Evolutionary conservation across 1,140 invertebrate genomes (phyloP).

Genomic region (Brachionus sp.): DNA sequence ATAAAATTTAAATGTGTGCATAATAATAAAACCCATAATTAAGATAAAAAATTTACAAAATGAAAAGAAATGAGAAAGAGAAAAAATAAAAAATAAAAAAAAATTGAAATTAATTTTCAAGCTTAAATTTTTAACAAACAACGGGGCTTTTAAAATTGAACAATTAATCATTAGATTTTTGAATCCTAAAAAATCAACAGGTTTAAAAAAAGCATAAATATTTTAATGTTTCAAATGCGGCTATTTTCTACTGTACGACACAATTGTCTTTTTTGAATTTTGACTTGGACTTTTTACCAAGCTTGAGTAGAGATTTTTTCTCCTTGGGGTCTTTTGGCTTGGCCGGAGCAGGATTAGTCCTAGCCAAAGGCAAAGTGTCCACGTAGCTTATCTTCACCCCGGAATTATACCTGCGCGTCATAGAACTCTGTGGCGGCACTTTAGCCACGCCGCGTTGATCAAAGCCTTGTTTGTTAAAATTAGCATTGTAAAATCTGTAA

Average conservation of each 20-base stretch:
- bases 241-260: neutral
- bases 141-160: slow-evolving; percentile 24
- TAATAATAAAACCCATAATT: neutral
- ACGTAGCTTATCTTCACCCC: slow-evolving; percentile 35
- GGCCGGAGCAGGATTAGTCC: slow-evolving; percentile 21
- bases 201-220: slow-evolving; percentile 19
- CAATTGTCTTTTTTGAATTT: slow-evolving; percentile 46
- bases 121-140: slow-evolving; percentile 36
- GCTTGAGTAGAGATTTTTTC: slow-evolving; percentile 2
- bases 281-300: neutral
- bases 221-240: neutral
- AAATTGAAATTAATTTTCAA: neutral
- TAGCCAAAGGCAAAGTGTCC: slow-evolving; percentile 25
- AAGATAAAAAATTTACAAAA: neutral
- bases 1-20: neutral
- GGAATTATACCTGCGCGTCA: neutral
- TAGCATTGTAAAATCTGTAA: slow-evolving; percentile 29
- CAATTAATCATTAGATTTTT: neutral
- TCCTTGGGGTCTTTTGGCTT: neutral
- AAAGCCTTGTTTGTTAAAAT: slow-evolving; percentile 20
- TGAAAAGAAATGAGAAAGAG: neutral
- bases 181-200: slow-evolving; percentile 37
- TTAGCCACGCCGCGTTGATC: neutral
- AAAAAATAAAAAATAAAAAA: neutral
- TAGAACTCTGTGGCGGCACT: neutral